Evolutionary conservation across 2,113 vertebrate genomes (phyloP), one percentile per base, ranked within the genome.

Genomic region (Cyprinodon tularosa): DNA sequence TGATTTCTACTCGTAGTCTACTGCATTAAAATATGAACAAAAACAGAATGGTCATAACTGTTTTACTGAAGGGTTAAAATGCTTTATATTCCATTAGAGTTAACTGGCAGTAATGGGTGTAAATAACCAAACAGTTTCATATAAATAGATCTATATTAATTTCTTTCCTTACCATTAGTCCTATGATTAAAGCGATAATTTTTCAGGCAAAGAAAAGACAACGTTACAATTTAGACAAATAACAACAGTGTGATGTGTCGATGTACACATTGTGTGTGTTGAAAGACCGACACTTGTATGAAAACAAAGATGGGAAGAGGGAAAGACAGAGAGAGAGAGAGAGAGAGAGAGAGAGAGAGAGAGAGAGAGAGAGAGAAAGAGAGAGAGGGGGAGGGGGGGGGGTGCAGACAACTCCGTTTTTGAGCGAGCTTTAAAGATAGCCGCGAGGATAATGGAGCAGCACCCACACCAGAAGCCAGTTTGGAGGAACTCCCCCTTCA

Each of bases 271-370:
- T 92, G 91, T 93, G 86, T 69, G 62, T 50, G 71, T 85, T 89
- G 85, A 86, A 80, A 90, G 85, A 78, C 74, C 69, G 91, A 91
- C 93, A 93, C 91, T 91, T 94, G 93, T 83, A 83, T 59, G 71
- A 74, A 68, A 84, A 85, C 85, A 88, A 44, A 80, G 75, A 84
- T 84, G 76, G 72, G 75, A 68, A 85, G 68, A 48, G 68, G 39
- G 68, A 71, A 39, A 14, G 62, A 39, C 8, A 42, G 57, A 50
- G 44, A 44, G 53, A 10, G 22, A 44, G 42, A 20, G 15, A 3
- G 17, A 12, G 50, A 29, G 75, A 65, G 71, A 79, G 81, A 74
- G 84, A 62, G 78, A 72, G 81, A 70, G 74, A 77, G 80, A 15
- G 61, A 40, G 62, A 84, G 50, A 8, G 68, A 50, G 64, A 39